Base-by-base conservation (phyloP, 2,113 vertebrate species). In the Gymnocephalus cernua region DNA sequence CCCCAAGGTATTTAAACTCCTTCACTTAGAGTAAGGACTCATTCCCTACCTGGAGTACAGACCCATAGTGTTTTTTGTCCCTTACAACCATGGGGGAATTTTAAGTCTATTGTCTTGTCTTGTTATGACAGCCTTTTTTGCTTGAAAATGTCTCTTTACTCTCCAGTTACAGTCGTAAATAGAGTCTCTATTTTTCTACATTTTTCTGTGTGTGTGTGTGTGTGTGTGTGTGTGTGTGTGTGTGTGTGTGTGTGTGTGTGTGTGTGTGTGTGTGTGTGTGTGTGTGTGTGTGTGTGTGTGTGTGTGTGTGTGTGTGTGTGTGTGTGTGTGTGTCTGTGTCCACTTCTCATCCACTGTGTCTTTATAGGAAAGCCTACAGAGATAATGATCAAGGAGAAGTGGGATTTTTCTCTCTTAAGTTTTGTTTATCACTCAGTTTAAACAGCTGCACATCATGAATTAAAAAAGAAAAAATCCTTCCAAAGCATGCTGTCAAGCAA, bases 371-470 rank as follows among this genome's bases (percentile, higher is more conserved):
- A 35, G 8, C 45, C 23, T 19, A 68, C 48, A 19, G 29, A 51
- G n/a, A n/a, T n/a, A 18, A 15, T 59, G 18, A 23, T 27, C 9
- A 0, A 51, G 6, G 23, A 51, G 51, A 41, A 48, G 57, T 23
- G 32, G 29, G 48, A n/a, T 13, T 41, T 53, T 45, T n/a, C n/a
- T 79, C 23, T 57, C 18, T 57, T 16, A 10, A n/a, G 2, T 25
- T 74, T 62, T 54, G 50, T 81, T 77, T 29, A 62, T 66, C 44
- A 38, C 57, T 14, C 63, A 7, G 32, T 86, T 74, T 67, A 27
- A 77, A 80, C 88, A 89, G 87, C 74, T 90, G 86, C 74, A 61
- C 21, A 6, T 80, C 78, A 47, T 79, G 64, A 88, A 83, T 83
- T 41, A 53, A n/a, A 75, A 56, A 19, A 27, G 4, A 25, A 53